Evolutionary conservation across 1,140 invertebrate genomes (phyloP), one percentile per base, ranked within the genome.

Genomic region (Phenacoccus solenopsis): DNA sequence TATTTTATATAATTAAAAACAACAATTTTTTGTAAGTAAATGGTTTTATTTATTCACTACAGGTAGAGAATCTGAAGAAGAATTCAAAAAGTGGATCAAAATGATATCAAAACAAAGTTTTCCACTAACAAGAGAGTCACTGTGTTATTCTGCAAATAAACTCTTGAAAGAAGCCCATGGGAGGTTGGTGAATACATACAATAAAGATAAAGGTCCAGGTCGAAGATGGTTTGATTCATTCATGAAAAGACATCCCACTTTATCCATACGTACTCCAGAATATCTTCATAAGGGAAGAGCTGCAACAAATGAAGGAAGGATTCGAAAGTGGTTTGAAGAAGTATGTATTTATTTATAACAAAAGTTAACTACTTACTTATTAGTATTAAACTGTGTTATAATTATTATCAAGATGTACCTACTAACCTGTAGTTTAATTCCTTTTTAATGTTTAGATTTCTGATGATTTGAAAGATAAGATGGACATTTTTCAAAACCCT

Each of bases 161-260:
- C 21, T 70, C n/a, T 25, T 70, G 10, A 27, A 16, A 27, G 4
- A 22, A 20, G 10, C 16, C 7, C 24, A 57, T 38, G 24, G 49
- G 16, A 24, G 20, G 21, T 7, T 22, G 21, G 56, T 59, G 7
- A 16, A 59, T 28, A 59, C 35, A 0, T 35, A 22, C n/a, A 68
- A 71, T 69, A 56, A 24, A 30, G 56, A 72, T 67, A 28, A 20
- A 57, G 57, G n/a, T n/a, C 72, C 70, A 27, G 70, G 70, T 0
- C n/a, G 69, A 32, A 69, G 56, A 27, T 72, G 70, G 72, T 72
- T 69, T 25, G 25, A 24, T 22, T 10, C 24, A 4, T 78, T 78
- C 73, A 64, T 77, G 35, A 38, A 67, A 12, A 67, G 77, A 27
- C 74, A 78, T 69, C 75, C 76, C 1, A 68, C 71, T 68, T 64